Evolutionary conservation across 2,797 vertebrate genomes (phyloP), one percentile per base, ranked within the genome.

Genomic region (Selene dorsalis): DNA sequence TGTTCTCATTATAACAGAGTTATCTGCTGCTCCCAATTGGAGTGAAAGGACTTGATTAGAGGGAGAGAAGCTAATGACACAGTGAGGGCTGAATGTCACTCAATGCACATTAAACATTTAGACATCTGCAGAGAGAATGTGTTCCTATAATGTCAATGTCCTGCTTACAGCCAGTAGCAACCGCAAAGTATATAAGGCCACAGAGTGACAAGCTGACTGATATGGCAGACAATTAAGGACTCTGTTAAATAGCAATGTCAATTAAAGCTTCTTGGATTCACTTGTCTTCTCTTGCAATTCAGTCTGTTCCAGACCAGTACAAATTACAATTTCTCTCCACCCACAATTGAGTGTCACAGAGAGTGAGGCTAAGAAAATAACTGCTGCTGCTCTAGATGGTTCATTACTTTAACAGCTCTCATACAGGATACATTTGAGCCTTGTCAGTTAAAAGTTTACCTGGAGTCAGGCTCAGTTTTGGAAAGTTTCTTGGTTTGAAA

Each of bases 101-200:
- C 87, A 87, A 85, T 85, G 89, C 80, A 84, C 89, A 94, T 94
- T 93, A 93, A 93, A 92, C 92, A 93, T 93, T 93, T 88, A 91
- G 92, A 93, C 91, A 91, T 91, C 85, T 92, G 90, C 64, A 62
- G 60, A 77, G 85, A 83, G 82, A 87, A 83, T 52, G 80, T 84
- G 84, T 80, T 83, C 66, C 81, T 84, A 79, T 77, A 85, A 89
- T 84, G 88, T 85, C 85, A 74, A 18, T 66, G 85, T 77, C 85
- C 77, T 83, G 88, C 86, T 83, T 69, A 66, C 71, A 82, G 87
- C 77, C 82, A 80, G 62, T 1, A 63, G 73, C 74, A 62, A 52
- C 63, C 73, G 60, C 79, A 73, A 18, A 72, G 76, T 69, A 47
- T 75, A 81, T 58, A 71, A 61, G 75, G 74, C 74, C 74, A 35